These are phyloP conservation scores for Pipistrellus nathusii DNA, from an alignment of 2,797 vertebrate species.

Conservation along the genomic window DNA sequence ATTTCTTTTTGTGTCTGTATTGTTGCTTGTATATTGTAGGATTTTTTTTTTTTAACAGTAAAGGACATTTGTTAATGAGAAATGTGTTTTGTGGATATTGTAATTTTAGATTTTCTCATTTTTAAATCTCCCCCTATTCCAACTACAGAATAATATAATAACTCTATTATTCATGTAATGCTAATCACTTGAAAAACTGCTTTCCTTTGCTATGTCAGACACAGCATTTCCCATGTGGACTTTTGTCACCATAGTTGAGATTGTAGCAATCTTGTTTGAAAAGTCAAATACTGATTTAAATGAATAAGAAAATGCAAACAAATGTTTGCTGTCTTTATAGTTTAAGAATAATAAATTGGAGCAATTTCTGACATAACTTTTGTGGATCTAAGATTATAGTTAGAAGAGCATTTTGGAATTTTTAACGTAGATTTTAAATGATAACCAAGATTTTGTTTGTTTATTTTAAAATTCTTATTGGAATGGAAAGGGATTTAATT, in stretches of 20 bases:
- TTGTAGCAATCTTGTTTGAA: background rate
- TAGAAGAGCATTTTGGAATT: conserved; percentile 32
- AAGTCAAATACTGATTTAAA: conserved; percentile 15
- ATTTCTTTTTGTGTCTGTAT: conserved; percentile 28
- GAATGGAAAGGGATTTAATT: background rate
- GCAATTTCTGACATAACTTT: background rate
- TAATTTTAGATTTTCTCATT: conserved; percentile 1
- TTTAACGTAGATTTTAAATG: background rate
- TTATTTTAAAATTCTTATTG: background rate
- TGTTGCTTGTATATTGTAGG: background rate
- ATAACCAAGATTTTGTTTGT: background rate
- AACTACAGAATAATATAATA: background rate
- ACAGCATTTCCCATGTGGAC: background rate
- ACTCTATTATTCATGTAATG: background rate
- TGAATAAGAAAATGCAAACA: background rate
- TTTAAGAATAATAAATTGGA: background rate
- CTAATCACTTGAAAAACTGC: background rate
- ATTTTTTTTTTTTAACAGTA: conserved; percentile 29
- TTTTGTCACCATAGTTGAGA: background rate
- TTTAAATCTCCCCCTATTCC: background rate
- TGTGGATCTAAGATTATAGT: background rate
- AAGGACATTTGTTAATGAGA: background rate
- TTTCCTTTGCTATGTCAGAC: conserved; percentile 23
- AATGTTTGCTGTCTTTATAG: background rate
- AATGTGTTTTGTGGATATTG: conserved; percentile 25